Base-by-base conservation (phyloP, 2,797 vertebrate genomes). In the Neosalanx taihuensis region DNA sequence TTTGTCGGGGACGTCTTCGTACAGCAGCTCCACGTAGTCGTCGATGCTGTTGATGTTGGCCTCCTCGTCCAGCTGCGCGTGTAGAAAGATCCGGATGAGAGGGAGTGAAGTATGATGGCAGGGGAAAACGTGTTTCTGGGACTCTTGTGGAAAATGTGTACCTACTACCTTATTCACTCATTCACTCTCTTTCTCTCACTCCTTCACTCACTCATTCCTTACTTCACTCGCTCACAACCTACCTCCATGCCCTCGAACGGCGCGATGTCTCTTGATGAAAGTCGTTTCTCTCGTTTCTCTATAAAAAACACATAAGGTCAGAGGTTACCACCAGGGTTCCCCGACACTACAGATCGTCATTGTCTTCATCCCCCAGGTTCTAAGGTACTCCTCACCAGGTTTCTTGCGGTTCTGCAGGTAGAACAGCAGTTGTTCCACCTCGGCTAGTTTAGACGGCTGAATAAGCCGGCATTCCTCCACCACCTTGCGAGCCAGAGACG, bases 381-480 rank as follows among this genome's bases (percentile, higher is more conserved):
- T 46, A 10, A 13, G 41, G 41, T 12, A 0, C 10, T 46, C 41
- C 41, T 46, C 41, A 0, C 83, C 76, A 0, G 91, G 71, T 67
- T 94, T 93, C 68, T 92, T 95, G 79, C 96, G 95, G 72, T 96
- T 97, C 84, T 96, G 95, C n/a, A 99, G 86, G 65, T 97, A 99
- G 77, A 94, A 97, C 59, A 99, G 89, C 35, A 97, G 89, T 81
- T 98, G 96, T 72, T 98, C 95, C 67, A 98, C 96, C 71, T 98
- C 95, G 0, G 76, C 86, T 12, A 97, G 85, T 76, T 94, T 97
- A 13, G 95, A 95, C 3, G 94, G 93, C 53, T 95, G 95, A 81
- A 99, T 97, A 53, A 98, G 93, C n/a, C 91, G 94, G 85, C 96
- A 98, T 76, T 98, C 96, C 62, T 97, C 95, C 73, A 98, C 94